phyloP scores from a whole-genome alignment of 2,113 vertebrate species.

The Callospermophilus lateralis region DNA sequence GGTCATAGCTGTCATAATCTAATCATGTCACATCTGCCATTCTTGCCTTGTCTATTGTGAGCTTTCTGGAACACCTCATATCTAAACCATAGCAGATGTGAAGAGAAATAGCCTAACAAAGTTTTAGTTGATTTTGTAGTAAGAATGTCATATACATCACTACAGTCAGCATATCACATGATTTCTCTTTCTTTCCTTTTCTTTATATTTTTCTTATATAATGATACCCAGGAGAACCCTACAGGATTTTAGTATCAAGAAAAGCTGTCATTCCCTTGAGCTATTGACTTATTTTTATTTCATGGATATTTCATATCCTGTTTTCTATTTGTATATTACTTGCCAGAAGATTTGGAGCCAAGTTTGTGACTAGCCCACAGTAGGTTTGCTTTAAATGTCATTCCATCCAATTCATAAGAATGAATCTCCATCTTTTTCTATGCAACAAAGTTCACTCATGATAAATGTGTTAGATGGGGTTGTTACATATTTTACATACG shows the following conservation, averaged over 20 bases:
- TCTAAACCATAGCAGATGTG: too few relatives aligned
- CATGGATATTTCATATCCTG: background rate
- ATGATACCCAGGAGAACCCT: background rate
- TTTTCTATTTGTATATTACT: conserved; percentile 3
- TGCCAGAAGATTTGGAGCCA: background rate
- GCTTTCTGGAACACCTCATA: too few relatives aligned
- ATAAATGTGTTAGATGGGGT: background rate
- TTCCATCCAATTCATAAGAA: background rate
- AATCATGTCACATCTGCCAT: too few relatives aligned
- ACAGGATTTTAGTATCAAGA: background rate
- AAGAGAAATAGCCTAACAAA: background rate
- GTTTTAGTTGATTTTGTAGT: background rate
- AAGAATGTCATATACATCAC: background rate
- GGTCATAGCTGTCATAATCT: too few relatives aligned
- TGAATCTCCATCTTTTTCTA: background rate
- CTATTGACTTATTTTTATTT: conserved; percentile 25
- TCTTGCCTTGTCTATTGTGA: too few relatives aligned
- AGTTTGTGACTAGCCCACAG: background rate
- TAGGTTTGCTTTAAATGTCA: background rate
- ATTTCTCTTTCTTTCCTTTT: background rate
- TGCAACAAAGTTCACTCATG: background rate
- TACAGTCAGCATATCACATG: background rate
- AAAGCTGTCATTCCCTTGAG: background rate
- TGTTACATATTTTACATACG: too few relatives aligned
- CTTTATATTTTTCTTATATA: background rate